Conservation (phyloP, 2,888 invertebrate species). For the Terebella lapidaria region DNA sequence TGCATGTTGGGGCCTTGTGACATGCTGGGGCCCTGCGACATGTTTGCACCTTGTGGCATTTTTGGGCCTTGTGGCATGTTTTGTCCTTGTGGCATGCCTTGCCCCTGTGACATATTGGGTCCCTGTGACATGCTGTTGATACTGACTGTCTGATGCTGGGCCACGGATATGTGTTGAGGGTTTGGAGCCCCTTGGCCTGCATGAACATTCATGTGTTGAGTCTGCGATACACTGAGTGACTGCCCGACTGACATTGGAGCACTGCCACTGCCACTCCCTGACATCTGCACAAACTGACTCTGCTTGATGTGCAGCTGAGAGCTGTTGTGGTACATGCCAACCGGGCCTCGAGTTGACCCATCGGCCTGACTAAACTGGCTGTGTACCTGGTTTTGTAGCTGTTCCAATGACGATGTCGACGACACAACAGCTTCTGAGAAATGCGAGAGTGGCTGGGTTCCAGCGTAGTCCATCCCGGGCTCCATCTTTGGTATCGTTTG, state of each 20-base stretch:
- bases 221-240: constrained; percentile 34
- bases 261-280: not conserved
- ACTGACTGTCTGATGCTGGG: constrained; percentile 36
- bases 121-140: constrained; percentile 1
- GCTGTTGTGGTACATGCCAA: not conserved
- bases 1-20: not conserved
- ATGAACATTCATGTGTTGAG: constrained; percentile 57
- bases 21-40: not conserved
- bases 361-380: constrained; percentile 69
- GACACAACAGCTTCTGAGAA: constrained; percentile 24
- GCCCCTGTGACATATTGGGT: not conserved
- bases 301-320: not conserved
- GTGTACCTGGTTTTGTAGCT: constrained; percentile 46
- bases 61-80: not conserved
- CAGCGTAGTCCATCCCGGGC: constrained; percentile 26
- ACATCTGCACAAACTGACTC: constrained; percentile 3
- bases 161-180: constrained; percentile 32
- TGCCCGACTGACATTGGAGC: not conserved
- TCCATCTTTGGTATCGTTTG: not conserved
- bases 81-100: not conserved
- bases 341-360: not conserved
- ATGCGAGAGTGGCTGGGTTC: constrained; percentile 47
- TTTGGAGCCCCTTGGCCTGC: constrained; percentile 53
- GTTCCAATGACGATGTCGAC: constrained; percentile 32
- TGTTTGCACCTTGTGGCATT: not conserved